Evolutionary conservation across 2,113 vertebrate genomes (phyloP).

Genomic region (Pelobates fuscus): DNA sequence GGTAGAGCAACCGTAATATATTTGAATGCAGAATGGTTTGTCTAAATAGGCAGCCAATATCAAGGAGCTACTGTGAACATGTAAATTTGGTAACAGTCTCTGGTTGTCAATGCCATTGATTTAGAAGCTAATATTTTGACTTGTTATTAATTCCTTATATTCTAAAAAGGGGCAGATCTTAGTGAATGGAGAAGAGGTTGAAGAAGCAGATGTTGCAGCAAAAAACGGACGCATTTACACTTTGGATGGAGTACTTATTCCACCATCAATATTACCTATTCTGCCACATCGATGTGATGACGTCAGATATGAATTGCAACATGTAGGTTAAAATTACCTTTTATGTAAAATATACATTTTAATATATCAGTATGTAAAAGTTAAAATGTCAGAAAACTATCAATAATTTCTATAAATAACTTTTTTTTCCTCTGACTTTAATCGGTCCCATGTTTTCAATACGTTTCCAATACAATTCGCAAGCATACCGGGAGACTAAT

Average conservation of each 20-base stretch:
- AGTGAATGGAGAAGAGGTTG: conserved; percentile 68
- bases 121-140: too few species aligned
- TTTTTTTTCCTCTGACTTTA: too few species aligned
- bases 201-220: conserved; percentile 80
- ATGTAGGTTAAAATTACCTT: conserved; percentile 66
- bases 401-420: not conserved
- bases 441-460: too few species aligned
- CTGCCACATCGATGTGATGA: conserved; percentile 84
- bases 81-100: too few species aligned
- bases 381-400: not conserved
- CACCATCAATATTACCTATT: conserved; percentile 83
- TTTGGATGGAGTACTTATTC: conserved; percentile 78
- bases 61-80: too few species aligned
- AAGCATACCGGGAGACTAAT: too few species aligned
- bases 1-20: too few species aligned
- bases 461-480: too few species aligned
- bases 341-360: not conserved
- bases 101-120: too few species aligned
- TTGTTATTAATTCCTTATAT: too few species aligned
- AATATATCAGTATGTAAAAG: not conserved
- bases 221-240: conserved; percentile 86
- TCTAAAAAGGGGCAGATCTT: conserved; percentile 79
- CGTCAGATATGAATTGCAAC: conserved; percentile 57
- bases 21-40: too few species aligned
- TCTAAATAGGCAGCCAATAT: too few species aligned